Evolutionary conservation across 2,113 vertebrate species (phyloP).

Genomic region (Crotophaga sulcirostris): DNA sequence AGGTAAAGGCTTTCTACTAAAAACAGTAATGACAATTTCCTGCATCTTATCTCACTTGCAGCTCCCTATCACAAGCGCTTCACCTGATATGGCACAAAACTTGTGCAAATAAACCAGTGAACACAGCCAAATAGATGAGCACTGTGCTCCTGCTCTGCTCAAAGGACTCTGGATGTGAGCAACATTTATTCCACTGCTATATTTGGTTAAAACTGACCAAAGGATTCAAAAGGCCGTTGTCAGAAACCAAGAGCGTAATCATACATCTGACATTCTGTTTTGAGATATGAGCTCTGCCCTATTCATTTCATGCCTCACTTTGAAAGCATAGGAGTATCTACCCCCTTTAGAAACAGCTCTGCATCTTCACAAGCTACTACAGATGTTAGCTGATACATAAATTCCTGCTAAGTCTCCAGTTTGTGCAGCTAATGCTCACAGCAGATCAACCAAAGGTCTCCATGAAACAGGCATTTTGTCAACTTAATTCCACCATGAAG

Average conservation of each 20-base stretch:
- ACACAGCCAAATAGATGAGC: not conserved
- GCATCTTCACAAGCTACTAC: not conserved
- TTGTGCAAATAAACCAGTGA: not conserved
- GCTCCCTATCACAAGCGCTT: not conserved
- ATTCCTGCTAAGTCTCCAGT: not conserved
- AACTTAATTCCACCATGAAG: not conserved
- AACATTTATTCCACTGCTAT: not conserved
- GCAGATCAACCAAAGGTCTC: not conserved
- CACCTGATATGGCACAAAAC: not conserved
- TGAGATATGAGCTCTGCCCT: not conserved
- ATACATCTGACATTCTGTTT: not conserved
- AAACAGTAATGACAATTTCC: not conserved
- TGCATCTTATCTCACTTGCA: not conserved
- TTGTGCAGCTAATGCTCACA: not conserved
- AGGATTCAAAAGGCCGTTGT: not conserved
- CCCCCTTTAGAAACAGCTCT: not conserved
- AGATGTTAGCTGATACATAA: not conserved
- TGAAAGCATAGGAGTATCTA: not conserved
- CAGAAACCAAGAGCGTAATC: not conserved
- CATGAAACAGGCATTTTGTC: not conserved
- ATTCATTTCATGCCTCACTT: not conserved
- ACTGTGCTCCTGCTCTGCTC: not conserved
- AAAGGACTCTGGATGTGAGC: not conserved
- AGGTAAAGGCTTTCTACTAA: not conserved
- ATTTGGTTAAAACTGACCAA: not conserved